A percentile compares a stretch with the other conserved stretches of the same genome.
Conservation (phyloP, 2,113 vertebrate species). For the Tetrax tetrax region DNA sequence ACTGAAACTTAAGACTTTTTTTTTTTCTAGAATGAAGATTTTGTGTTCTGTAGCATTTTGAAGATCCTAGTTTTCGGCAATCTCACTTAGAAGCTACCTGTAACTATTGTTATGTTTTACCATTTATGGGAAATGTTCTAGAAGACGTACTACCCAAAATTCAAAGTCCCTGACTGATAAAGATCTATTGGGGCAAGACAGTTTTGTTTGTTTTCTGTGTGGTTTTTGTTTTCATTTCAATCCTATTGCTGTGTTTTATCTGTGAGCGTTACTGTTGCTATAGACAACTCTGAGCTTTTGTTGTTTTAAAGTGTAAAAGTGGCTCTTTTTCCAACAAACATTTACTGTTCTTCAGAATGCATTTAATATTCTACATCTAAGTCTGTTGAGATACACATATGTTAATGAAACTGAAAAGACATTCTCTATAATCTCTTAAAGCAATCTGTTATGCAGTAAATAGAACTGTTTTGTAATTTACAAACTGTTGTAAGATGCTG, state of each 20-base stretch:
- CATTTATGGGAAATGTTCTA: not conserved
- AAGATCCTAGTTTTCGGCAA: not conserved
- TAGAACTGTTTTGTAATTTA: slow-evolving; percentile 60
- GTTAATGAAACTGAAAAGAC: slow-evolving; percentile 66
- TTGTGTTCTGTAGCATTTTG: not conserved
- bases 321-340: slow-evolving; percentile 66
- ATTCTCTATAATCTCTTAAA: slow-evolving; percentile 68
- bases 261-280: not conserved
- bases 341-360: slow-evolving; percentile 51
- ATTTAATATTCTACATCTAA: slow-evolving; percentile 62
- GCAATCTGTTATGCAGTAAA: slow-evolving; percentile 67
- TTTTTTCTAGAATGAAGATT: not conserved
- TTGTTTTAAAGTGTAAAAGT: slow-evolving; percentile 63
- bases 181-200: not conserved
- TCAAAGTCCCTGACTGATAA: not conserved
- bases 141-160: not conserved
- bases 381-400: slow-evolving; percentile 71
- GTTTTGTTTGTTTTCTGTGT: slow-evolving; percentile 19
- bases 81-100: not conserved
- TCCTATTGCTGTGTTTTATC: slow-evolving; percentile 30
- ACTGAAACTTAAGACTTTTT: not conserved
- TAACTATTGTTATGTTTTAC: not conserved
- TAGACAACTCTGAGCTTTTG: slow-evolving; percentile 47
- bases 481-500: not conserved
- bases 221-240: slow-evolving; percentile 16